Evolutionary conservation across 2,888 invertebrate species (phyloP).

Genomic region (Myopa tessellatipennis): DNA sequence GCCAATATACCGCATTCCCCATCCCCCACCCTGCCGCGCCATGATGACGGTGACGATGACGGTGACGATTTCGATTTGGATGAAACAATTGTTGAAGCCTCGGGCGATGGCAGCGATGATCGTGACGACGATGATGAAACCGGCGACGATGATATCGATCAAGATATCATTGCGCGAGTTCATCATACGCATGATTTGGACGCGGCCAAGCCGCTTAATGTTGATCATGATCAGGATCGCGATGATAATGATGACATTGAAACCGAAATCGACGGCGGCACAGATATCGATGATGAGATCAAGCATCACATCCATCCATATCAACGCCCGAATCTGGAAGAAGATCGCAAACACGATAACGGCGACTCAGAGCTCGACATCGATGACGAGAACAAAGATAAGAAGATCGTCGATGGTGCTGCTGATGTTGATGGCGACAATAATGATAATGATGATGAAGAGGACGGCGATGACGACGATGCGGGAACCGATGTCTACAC

Average conservation of each 20-base stretch:
- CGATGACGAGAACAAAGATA: conserved; percentile 42
- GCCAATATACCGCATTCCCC: conserved; percentile 11
- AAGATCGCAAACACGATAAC: conserved; percentile 22
- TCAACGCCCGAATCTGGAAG: conserved; percentile 16
- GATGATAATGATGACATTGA: conserved; percentile 37
- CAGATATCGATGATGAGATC: conserved; percentile 44
- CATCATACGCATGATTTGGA: conserved; percentile 43
- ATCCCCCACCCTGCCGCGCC: conserved; percentile 15
- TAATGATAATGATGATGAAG: conserved; percentile 41
- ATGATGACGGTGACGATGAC: conserved; percentile 42
- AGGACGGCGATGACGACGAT: conserved; percentile 49
- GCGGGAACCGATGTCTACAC: conserved; percentile 56
- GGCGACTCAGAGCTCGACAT: conserved; percentile 48
- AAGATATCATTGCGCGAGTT: conserved; percentile 44
- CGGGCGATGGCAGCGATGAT: conserved; percentile 52
- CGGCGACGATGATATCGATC: conserved; percentile 46
- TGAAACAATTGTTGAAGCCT: conserved; percentile 52
- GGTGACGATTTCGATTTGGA: conserved; percentile 53
- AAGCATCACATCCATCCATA: conserved; percentile 22
- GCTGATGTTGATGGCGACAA: conserved; percentile 44
- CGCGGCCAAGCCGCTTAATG: conserved; percentile 24
- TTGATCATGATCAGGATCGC: conserved; percentile 1
- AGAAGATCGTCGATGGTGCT: conserved; percentile 43
- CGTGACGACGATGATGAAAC: conserved; percentile 48
- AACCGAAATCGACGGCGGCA: conserved; percentile 46